phyloP scores from a whole-genome alignment of 2,888 invertebrate species.

The Lumbricus terrestris region DNA sequence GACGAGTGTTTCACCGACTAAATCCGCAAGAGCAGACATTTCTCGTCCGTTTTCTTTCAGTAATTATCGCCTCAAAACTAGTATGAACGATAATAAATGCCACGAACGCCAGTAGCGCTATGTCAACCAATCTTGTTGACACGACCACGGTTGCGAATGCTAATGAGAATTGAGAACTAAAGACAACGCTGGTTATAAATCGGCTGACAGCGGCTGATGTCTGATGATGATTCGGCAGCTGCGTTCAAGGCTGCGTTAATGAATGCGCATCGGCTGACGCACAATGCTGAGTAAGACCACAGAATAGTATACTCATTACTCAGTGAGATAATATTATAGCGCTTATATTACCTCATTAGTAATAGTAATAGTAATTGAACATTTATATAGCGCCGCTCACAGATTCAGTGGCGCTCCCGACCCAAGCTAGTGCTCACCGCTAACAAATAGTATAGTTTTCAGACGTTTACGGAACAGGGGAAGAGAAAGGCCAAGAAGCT shows the following conservation, averaged over 20 bases:
- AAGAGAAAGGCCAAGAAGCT: too few species aligned
- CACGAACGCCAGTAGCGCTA: background rate
- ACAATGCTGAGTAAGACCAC: too few species aligned
- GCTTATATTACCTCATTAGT: too few species aligned
- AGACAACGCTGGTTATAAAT: background rate
- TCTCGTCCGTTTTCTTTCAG: background rate
- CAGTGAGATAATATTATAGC: too few species aligned
- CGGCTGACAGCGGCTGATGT: background rate
- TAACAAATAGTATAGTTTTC: too few species aligned
- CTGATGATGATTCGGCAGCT: background rate
- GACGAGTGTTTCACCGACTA: slow-evolving; percentile 6
- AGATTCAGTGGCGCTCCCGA: too few species aligned
- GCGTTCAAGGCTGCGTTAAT: too few species aligned
- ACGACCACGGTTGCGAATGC: background rate
- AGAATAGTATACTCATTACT: too few species aligned
- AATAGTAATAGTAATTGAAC: too few species aligned
- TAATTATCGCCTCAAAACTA: background rate
- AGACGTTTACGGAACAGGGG: too few species aligned
- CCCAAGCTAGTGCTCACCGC: too few species aligned
- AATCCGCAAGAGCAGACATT: slow-evolving; percentile 61
- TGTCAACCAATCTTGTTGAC: background rate
- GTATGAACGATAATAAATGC: background rate
- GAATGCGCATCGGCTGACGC: background rate
- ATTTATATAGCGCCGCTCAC: too few species aligned
- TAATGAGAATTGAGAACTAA: background rate